Conservation (phyloP, 2,797 vertebrate species). For the Dryobates pubescens region DNA sequence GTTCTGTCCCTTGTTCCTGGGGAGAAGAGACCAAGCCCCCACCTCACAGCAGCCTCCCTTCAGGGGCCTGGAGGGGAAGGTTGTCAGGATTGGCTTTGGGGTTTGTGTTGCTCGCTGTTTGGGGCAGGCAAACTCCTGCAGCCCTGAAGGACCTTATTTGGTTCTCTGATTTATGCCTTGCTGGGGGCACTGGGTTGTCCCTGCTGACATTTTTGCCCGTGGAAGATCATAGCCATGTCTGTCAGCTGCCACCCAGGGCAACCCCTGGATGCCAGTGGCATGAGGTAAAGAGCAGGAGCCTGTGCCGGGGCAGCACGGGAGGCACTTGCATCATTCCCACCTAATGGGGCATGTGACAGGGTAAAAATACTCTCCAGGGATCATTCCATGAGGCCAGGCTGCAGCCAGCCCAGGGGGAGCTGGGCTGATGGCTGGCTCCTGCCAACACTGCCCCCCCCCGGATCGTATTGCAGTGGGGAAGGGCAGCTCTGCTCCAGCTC, state of each 20-base stretch:
- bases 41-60: too few relatives aligned
- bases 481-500: too few relatives aligned
- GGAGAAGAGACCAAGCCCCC: too few relatives aligned
- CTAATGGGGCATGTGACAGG: constrained; percentile 43
- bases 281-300: constrained; percentile 53
- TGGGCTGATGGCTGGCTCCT: background rate
- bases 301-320: background rate
- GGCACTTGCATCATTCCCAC: constrained; percentile 45
- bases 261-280: constrained; percentile 42
- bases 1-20: too few relatives aligned
- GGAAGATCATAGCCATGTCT: constrained; percentile 23
- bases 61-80: too few relatives aligned
- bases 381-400: background rate
- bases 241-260: constrained; percentile 34
- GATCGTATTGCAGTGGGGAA: background rate
- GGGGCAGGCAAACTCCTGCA: background rate
- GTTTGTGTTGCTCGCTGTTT: background rate
- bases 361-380: constrained; percentile 53
- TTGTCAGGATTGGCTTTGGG: too few relatives aligned
- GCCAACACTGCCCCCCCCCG: background rate
- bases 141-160: constrained; percentile 13
- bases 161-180: background rate
- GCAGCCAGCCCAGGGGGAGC: background rate
- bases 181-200: background rate
- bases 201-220: constrained; percentile 30